phyloP scores from a whole-genome alignment of 2,888 invertebrate genomes.

The Ormyrus pomaceus region DNA sequence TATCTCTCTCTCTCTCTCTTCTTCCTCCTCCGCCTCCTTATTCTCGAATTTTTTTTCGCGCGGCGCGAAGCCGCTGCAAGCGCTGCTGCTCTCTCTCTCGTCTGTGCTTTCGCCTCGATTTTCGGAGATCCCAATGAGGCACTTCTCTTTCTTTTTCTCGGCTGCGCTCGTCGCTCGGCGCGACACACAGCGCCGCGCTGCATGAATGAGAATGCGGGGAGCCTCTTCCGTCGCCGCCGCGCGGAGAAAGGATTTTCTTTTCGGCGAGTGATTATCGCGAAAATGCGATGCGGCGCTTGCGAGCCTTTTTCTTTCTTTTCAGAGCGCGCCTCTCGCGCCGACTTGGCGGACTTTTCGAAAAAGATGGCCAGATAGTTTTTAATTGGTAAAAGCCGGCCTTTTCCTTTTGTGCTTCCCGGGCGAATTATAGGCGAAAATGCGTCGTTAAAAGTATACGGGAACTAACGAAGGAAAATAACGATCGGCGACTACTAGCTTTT shows the following conservation, averaged over 20 bases:
- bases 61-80: not conserved
- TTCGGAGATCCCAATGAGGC: slow-evolving; percentile 40
- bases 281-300: slow-evolving; percentile 2
- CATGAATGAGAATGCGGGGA: not conserved
- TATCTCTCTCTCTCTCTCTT: too few species aligned
- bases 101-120: slow-evolving; percentile 20
- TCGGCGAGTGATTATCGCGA: slow-evolving; percentile 13
- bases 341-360: too few species aligned
- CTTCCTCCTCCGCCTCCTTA: too few species aligned
- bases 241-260: not conserved
- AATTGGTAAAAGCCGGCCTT: too few species aligned
- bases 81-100: slow-evolving; percentile 4
- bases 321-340: too few species aligned
- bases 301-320: not conserved
- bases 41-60: too few species aligned
- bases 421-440: not conserved
- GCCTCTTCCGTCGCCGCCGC: not conserved
- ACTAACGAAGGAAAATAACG: slow-evolving; percentile 9
- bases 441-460: not conserved
- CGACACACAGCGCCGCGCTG: too few species aligned
- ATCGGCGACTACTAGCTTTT: not conserved
- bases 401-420: too few species aligned
- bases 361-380: too few species aligned
- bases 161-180: not conserved
- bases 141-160: not conserved